A percentile compares a stretch with the other conserved stretches of the same genome.
Evolutionary conservation across 2,888 invertebrate species (phyloP).

Genomic region (Cylindroiulus punctatus): DNA sequence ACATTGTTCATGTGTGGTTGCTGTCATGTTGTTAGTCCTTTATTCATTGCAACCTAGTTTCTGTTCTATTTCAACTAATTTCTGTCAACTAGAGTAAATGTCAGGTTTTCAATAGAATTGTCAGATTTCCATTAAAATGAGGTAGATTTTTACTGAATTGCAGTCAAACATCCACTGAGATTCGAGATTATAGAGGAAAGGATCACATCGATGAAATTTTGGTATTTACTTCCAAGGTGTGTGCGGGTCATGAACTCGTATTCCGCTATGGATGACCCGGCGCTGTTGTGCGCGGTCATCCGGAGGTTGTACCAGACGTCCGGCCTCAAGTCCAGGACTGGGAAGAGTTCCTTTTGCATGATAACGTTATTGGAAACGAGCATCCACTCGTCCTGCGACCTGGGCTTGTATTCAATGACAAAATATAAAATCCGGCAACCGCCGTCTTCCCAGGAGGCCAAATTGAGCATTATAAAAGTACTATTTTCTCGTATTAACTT

Average conservation of each 20-base stretch:
- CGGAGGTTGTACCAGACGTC: constrained; percentile 55
- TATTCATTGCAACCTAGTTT: too few relatives aligned
- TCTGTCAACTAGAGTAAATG: too few relatives aligned
- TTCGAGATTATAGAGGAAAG: too few relatives aligned
- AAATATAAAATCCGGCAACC: constrained; percentile 96
- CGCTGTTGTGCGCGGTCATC: constrained; percentile 59
- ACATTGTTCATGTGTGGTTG: too few relatives aligned
- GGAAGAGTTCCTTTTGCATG: constrained; percentile 52
- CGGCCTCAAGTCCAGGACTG: constrained; percentile 56
- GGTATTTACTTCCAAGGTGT: constrained; percentile 54
- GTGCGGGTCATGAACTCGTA: constrained; percentile 57
- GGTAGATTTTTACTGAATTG: too few relatives aligned
- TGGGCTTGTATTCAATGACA: constrained; percentile 80
- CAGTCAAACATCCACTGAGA: too few relatives aligned
- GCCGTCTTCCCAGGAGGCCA: constrained; percentile 93
- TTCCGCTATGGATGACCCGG: constrained; percentile 57
- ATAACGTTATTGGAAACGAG: constrained; percentile 59
- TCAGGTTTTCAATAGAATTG: too few relatives aligned
- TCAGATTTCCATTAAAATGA: too few relatives aligned
- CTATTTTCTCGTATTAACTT: constrained; percentile 63
- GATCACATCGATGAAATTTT: too few relatives aligned
- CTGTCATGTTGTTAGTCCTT: too few relatives aligned
- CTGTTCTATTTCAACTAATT: too few relatives aligned
- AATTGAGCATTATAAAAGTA: constrained; percentile 73
- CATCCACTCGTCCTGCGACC: constrained; percentile 55